A percentile compares a stretch with the other conserved stretches of the same genome.
Evolutionary conservation across 2,797 vertebrate species (phyloP).

Genomic region (Leuciscus waleckii): DNA sequence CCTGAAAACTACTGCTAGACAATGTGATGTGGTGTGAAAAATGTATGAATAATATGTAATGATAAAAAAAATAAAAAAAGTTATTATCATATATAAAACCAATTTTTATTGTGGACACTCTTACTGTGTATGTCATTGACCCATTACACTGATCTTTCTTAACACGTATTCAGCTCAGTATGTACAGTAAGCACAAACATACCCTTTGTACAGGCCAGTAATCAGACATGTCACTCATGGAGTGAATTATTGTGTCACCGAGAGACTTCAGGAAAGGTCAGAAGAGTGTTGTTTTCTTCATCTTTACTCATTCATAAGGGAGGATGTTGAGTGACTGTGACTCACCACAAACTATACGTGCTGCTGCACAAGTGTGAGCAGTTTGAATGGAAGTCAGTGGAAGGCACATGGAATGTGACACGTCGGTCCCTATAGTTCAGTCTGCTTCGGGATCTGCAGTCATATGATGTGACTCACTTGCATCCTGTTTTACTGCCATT

Average conservation of each 20-base stretch:
- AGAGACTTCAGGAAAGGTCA: background rate
- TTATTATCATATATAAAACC: too few relatives aligned
- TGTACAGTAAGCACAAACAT: background rate
- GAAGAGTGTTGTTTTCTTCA: background rate
- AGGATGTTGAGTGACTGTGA: constrained; percentile 34
- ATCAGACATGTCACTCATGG: background rate
- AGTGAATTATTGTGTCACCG: background rate
- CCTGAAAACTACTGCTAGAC: too few relatives aligned
- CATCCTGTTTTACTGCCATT: constrained; percentile 47
- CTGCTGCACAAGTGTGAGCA: background rate
- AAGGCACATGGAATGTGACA: background rate
- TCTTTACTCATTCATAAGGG: constrained; percentile 46
- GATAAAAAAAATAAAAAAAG: background rate
- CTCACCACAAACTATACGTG: constrained; percentile 47
- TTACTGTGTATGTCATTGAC: background rate
- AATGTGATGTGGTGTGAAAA: background rate
- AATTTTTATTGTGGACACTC: too few relatives aligned
- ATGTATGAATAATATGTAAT: background rate
- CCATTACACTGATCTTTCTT: background rate
- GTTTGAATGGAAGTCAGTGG: constrained; percentile 1
- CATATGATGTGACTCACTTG: constrained; percentile 41
- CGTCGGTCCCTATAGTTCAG: background rate
- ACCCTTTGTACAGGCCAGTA: background rate
- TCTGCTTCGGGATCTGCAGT: constrained; percentile 47
- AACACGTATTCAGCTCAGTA: background rate